Conservation (phyloP, 2,888 invertebrate species). For the Zhuqinia jingwanae region DNA sequence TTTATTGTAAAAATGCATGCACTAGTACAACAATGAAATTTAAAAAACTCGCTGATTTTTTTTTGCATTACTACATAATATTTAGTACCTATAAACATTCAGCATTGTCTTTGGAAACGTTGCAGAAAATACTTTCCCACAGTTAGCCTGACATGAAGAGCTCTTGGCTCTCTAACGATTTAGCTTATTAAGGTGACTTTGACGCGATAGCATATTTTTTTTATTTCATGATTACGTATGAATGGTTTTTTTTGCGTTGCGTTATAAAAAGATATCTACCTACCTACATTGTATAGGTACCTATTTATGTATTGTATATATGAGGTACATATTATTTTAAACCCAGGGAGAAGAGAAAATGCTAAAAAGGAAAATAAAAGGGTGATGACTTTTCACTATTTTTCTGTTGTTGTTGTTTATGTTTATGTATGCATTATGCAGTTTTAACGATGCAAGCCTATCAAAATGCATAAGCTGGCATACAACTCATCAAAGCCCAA, state of each 20-base stretch:
- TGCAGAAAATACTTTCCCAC: constrained; percentile 35
- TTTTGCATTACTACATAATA: not conserved
- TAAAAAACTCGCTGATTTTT: not conserved
- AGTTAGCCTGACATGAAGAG: not conserved
- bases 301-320: no score
- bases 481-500: constrained; percentile 35
- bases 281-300: no score
- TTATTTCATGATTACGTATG: not conserved
- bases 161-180: not conserved
- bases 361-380: constrained; percentile 34
- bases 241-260: no score
- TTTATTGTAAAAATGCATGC: not conserved
- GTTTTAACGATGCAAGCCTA: constrained; percentile 4
- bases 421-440: not conserved
- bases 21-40: not conserved
- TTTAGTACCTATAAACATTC: no score
- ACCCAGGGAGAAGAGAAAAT: no score
- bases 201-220: constrained; percentile 6
- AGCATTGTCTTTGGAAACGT: constrained; percentile 4
- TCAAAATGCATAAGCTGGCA: not conserved
- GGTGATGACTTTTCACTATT: constrained; percentile 49
- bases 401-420: not conserved
- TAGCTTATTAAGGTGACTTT: not conserved
- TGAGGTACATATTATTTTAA: no score
- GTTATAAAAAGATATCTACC: no score